Evolutionary conservation across 2,888 invertebrate genomes (phyloP), one percentile per base, ranked within the genome.

Genomic region (Apocheima hispidaria): DNA sequence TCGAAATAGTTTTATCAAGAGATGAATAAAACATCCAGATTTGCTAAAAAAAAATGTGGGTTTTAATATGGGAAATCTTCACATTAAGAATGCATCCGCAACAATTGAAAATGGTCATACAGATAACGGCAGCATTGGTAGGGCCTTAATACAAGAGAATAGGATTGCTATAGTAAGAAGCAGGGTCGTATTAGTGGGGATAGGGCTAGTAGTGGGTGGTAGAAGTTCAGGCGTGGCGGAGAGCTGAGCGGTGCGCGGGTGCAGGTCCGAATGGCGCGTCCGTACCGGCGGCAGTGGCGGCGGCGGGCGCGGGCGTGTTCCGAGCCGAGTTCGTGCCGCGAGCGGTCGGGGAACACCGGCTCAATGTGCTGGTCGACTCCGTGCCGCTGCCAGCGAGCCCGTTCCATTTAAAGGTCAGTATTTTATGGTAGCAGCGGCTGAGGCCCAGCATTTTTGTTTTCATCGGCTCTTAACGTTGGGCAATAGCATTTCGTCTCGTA

Each of bases 221-320:
- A 44, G 54, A 53, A 59, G 59, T 60, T 55, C 12, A 53, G 63
- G 90, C 88, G 85, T 79, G 84, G 88, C 85, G 87, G 86, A 77
- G 84, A 87, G 88, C 88, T 90, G 87, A 90, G 85, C 73, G 73
- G 70, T 79, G 78, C 68, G 75, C 72, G 77, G 78, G 69, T 78
- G 83, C 94, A 98, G 98, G 98, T 93, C 98, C 98, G 74, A 97
- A 97, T 84, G 98, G 97, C 79, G 97, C 97, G 88, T 96, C 97
- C 66, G 96, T 98, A 75, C 97, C 97, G 62, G 97, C 97, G 70
- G 97, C 97, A 86, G 97, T 98, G 68, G 95, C 97, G 79, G 95
- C 97, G 79, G 95, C 96, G 63, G 96, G 97, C 69, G 94, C 96
- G 66, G 96, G 96, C 49, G 95, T 96, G 66, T 97, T 97, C 91